phyloP scores from a whole-genome alignment of 1,140 invertebrate genomes.

The Glossosoma conforme region DNA sequence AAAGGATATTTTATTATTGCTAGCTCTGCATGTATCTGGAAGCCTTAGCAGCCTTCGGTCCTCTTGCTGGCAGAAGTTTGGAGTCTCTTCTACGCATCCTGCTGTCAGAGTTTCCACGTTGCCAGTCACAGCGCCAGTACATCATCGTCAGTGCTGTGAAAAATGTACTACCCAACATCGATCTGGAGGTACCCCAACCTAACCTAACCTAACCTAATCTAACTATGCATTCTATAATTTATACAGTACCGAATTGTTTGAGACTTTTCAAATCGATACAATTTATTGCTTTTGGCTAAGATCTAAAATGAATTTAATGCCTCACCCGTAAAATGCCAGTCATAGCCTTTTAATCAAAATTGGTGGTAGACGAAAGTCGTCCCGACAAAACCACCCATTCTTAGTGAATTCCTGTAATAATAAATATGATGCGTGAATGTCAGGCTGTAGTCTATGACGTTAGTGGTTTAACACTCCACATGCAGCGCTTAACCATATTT shows the following conservation, averaged over 20 bases:
- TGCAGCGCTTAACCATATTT: too few relatives aligned
- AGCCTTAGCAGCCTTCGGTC: slow-evolving; percentile 19
- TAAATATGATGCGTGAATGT: too few relatives aligned
- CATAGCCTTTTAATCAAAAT: background rate
- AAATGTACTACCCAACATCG: slow-evolving; percentile 12
- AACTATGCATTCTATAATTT: too few relatives aligned
- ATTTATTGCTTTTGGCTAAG: background rate
- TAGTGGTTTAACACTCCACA: too few relatives aligned
- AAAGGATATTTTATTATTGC: background rate
- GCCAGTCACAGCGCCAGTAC: slow-evolving; percentile 17
- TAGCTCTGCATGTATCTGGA: slow-evolving; percentile 26
- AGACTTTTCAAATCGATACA: background rate
- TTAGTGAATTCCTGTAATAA: too few relatives aligned
- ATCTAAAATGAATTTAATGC: background rate
- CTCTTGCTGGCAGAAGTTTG: slow-evolving; percentile 7
- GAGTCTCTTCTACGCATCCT: slow-evolving; percentile 13
- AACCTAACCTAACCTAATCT: too few relatives aligned
- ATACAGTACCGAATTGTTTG: too few relatives aligned
- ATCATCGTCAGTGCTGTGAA: slow-evolving; percentile 18
- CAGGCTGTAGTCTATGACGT: too few relatives aligned
- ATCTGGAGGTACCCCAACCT: slow-evolving; percentile 17
- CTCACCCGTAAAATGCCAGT: background rate
- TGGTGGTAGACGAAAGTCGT: background rate
- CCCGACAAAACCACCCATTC: too few relatives aligned
- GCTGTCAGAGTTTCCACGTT: slow-evolving; percentile 21